Conservation (phyloP, 2,888 invertebrate species). For the Tubiluchus corallicola region DNA sequence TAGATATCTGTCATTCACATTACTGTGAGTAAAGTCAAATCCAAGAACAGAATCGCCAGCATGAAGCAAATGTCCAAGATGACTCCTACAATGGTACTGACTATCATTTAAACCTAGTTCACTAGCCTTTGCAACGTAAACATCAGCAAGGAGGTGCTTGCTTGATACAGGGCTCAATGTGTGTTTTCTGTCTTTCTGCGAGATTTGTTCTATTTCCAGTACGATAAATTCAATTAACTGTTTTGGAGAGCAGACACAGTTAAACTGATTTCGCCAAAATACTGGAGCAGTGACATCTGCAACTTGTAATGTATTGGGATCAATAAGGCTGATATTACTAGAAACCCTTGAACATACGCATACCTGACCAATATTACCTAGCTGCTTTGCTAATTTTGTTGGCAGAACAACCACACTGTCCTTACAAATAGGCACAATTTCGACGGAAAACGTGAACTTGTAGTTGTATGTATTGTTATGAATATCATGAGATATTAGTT, state of each 20-base stretch:
- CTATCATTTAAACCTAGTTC: conserved; percentile 51
- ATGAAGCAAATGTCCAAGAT: conserved; percentile 78
- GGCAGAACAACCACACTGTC: conserved; percentile 61
- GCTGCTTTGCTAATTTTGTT: conserved; percentile 58
- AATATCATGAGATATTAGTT: conserved; percentile 87
- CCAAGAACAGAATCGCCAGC: conserved; percentile 83
- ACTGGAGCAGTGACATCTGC: conserved; percentile 58
- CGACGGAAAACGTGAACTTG: conserved; percentile 73
- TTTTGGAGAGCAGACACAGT: conserved; percentile 68
- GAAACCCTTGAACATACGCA: conserved; percentile 76
- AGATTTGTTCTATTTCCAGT: conserved; percentile 72
- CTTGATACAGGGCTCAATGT: too few species aligned
- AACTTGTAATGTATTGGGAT: conserved; percentile 44
- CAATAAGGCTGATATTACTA: conserved; percentile 74
- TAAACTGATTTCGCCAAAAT: conserved; percentile 74
- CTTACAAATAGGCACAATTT: conserved; percentile 88
- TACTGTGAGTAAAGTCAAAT: conserved; percentile 74
- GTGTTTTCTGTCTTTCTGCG: conserved; percentile 41
- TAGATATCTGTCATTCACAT: conserved; percentile 71
- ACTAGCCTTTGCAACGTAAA: conserved; percentile 74
- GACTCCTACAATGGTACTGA: conserved; percentile 62
- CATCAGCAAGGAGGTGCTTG: conserved; percentile 68
- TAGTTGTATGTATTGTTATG: conserved; percentile 92
- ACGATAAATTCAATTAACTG: conserved; percentile 78
- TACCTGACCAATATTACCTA: conserved; percentile 70